Evolutionary conservation across 2,113 vertebrate genomes (phyloP), one percentile per base, ranked within the genome.

Genomic region (Pelodiscus sinensis): DNA sequence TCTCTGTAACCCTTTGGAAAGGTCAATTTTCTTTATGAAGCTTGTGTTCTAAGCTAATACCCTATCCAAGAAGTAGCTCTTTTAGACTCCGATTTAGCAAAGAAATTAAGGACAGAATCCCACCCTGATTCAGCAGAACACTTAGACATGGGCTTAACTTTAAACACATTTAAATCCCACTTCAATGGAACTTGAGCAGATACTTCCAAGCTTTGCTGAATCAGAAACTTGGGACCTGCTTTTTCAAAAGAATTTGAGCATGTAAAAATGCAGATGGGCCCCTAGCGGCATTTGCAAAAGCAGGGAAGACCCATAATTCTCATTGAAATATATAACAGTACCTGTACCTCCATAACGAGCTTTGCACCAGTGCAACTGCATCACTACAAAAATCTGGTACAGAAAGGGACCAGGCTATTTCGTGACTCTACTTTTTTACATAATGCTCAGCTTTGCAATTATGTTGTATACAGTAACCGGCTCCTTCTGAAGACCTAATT

Each of bases 191-290:
- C 90, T 85, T 57, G 84, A 85, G 60, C 84, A 81, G 10, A 21
- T 22, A 21, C n/a, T 73, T 73, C 21, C 10, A 10, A 21, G n/a
- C 35, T 73, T 38, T 84, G 62, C 58, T 79, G 44, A 71, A 38
- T 85, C 79, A 91, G 56, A n/a, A 96, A 24, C 79, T 86, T 80
- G 81, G 51, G 82, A 82, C 4, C 29, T 94, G 81, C 92, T 83
- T 89, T 77, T 92, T 65, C 50, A 57, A n/a, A 96, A 94, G 85
- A 52, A 77, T 79, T 92, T 92, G 24, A 93, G 80, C 82, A 82
- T 29, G 38, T 84, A 89, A n/a, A 13, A 73, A 27, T 75, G 57
- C 56, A 95, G 85, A 35, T 84, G 95, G 50, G 38, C 38, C 78
- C 44, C 81, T 62, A 84, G 84, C 31, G 55, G 78, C 85, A 82